Percentiles rank a stretch among this genome's conserved stretches.
phyloP scores from a whole-genome alignment of 2,113 vertebrate genomes.

The Riparia riparia region DNA sequence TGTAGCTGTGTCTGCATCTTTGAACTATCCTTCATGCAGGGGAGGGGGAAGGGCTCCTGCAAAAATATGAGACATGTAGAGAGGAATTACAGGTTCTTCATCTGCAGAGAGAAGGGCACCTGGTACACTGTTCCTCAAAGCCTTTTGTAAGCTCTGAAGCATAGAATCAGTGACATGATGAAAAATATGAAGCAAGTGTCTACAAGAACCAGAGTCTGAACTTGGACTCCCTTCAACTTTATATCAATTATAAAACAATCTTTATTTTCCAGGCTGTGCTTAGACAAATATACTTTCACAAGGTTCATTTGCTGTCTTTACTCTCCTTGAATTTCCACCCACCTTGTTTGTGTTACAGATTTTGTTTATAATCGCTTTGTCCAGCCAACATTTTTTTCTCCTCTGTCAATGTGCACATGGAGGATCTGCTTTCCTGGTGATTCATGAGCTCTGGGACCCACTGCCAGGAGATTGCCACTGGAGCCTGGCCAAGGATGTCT shows the following conservation, averaged over 20 bases:
- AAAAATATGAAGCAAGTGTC: neutral
- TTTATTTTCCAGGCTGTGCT: neutral
- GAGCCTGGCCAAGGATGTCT: neutral
- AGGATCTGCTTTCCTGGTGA: neutral
- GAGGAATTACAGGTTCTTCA: neutral
- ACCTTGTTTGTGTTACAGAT: neutral
- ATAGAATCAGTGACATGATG: neutral
- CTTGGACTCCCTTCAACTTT: neutral
- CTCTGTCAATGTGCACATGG: neutral
- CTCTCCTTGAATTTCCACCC: neutral
- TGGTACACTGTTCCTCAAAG: neutral
- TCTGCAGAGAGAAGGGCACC: neutral
- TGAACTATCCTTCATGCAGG: fast-evolving
- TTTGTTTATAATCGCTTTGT: neutral
- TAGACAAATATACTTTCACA: neutral
- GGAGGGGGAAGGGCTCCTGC: fast-evolving
- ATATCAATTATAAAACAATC: neutral
- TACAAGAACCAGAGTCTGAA: neutral
- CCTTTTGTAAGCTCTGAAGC: neutral
- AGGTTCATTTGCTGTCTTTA: neutral
- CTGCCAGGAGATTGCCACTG: neutral
- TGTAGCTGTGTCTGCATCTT: neutral
- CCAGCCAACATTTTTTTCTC: neutral
- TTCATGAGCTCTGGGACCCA: neutral
- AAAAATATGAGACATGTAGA: fast-evolving